phyloP scores from a whole-genome alignment of 2,797 vertebrate species.

The Sphenodon punctatus region DNA sequence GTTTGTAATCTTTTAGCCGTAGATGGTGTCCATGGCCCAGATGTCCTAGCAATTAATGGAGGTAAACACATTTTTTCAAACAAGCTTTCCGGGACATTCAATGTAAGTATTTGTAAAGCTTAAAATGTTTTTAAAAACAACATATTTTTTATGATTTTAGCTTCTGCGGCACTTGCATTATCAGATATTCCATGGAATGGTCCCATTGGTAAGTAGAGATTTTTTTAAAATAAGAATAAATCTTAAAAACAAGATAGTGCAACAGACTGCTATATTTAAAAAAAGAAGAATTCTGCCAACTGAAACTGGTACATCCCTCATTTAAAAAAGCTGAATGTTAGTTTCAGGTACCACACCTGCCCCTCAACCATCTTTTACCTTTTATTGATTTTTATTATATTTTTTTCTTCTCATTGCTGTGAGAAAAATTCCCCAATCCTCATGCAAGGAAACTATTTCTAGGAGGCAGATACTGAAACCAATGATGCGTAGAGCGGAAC shows the following conservation, averaged over 20 bases:
- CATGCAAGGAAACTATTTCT: neutral
- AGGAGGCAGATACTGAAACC: neutral
- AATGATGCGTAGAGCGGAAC: too few relatives aligned
- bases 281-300: too few relatives aligned
- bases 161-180: conserved; percentile 91
- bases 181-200: conserved; percentile 98
- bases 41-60: conserved; percentile 95
- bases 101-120: neutral
- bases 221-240: neutral
- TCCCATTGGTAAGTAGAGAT: conserved; percentile 85
- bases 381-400: neutral
- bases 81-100: neutral
- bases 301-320: too few relatives aligned
- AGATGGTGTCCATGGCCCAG: conserved; percentile 93
- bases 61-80: conserved; percentile 75
- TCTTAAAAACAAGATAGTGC: too few relatives aligned
- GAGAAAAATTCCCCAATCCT: neutral
- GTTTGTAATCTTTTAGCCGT: conserved; percentile 96
- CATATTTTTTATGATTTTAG: conserved; percentile 67
- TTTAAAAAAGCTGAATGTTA: neutral
- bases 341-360: neutral
- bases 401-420: neutral
- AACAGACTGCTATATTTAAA: too few relatives aligned
- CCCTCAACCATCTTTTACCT: neutral
- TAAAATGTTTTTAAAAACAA: neutral